Conservation (phyloP, 2,113 vertebrate species). For the Bostrychus sinensis region DNA sequence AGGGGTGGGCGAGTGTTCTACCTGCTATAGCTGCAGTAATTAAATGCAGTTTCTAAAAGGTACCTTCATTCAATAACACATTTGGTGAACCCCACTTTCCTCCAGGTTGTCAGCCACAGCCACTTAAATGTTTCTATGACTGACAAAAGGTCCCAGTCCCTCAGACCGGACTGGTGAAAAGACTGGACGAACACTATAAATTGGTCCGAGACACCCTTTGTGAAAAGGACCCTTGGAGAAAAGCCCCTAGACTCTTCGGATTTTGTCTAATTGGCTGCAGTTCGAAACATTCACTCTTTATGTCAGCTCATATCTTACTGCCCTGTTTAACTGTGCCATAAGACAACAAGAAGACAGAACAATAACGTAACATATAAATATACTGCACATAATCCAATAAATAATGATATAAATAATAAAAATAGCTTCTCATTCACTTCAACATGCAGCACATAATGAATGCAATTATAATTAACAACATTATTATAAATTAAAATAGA, state of each 20-base stretch:
- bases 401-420: neutral
- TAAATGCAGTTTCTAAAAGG: too few relatives aligned
- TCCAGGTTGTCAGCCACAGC: neutral
- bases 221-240: neutral
- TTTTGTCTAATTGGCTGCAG: constrained; percentile 6
- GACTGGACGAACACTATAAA: neutral
- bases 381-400: constrained; percentile 5
- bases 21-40: too few relatives aligned
- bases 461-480: neutral
- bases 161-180: neutral
- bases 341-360: constrained; percentile 3
- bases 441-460: constrained; percentile 9
- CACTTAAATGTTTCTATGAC: neutral
- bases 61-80: too few relatives aligned
- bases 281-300: constrained; percentile 11
- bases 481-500: constrained; percentile 6
- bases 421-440: neutral
- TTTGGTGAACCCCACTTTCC: too few relatives aligned
- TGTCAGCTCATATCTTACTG: neutral
- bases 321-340: neutral
- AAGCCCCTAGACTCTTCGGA: too few relatives aligned
- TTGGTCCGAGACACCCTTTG: neutral
- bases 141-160: neutral
- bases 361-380: neutral
- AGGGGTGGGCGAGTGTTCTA: too few relatives aligned